A percentile compares a stretch with the other conserved stretches of the same genome.
Evolutionary conservation across 2,113 vertebrate genomes (phyloP).

Genomic region (Oreotrochilus melanogaster): DNA sequence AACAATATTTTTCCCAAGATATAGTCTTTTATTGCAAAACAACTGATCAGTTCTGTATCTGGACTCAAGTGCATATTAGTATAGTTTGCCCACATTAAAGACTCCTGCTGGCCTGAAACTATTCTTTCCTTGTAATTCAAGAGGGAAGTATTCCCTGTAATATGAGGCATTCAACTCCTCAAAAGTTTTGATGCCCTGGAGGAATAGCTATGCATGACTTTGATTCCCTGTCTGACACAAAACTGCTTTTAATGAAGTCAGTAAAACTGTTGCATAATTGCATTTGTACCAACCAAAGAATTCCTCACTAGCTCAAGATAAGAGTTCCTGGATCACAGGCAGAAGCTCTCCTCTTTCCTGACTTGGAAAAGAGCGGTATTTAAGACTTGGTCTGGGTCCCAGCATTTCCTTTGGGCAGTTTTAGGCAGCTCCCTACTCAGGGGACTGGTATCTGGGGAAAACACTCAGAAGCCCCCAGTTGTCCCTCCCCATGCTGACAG

Average conservation of each 20-base stretch:
- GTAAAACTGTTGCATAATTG: neutral
- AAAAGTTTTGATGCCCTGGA: neutral
- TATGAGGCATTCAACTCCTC: neutral
- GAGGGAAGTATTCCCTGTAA: too few relatives aligned
- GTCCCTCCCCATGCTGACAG: neutral
- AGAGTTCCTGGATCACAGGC: neutral
- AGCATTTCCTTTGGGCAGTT: neutral
- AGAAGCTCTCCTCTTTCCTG: neutral
- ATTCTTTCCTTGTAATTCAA: neutral
- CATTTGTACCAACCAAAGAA: neutral
- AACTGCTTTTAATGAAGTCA: neutral
- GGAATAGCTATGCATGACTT: neutral
- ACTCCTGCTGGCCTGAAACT: neutral
- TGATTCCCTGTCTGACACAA: neutral
- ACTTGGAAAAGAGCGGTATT: neutral
- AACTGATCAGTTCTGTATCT: neutral
- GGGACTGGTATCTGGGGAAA: neutral
- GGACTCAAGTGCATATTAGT: neutral
- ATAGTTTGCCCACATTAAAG: neutral
- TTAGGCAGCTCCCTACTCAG: neutral
- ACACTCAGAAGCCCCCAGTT: neutral
- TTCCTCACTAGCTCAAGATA: neutral
- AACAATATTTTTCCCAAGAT: neutral
- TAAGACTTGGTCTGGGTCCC: neutral
- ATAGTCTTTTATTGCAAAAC: neutral